Evolutionary conservation across 2,113 vertebrate species (phyloP).

Genomic region (Megalops atlanticus): DNA sequence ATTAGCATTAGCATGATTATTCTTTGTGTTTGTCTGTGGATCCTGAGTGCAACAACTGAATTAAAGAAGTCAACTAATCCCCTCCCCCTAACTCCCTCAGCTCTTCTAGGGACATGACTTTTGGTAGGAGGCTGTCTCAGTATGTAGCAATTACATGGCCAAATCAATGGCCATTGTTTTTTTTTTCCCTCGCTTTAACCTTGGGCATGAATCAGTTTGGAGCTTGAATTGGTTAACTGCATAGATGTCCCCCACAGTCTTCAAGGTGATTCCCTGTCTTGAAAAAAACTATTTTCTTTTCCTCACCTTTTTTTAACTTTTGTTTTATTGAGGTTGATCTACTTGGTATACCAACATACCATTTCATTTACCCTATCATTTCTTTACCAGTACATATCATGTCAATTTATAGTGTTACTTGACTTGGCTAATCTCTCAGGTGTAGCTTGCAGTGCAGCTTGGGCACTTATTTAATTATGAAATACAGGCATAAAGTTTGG

Average conservation of each 20-base stretch:
- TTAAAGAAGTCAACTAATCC: background rate
- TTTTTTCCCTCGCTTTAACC: background rate
- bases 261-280: background rate
- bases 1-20: background rate
- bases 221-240: slow-evolving; percentile 12
- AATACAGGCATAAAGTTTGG: background rate
- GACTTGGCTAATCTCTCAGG: background rate
- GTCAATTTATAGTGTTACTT: background rate
- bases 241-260: background rate
- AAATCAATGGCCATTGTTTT: slow-evolving; percentile 17
- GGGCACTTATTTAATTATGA: slow-evolving; percentile 14
- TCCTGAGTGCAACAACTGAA: background rate
- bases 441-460: background rate
- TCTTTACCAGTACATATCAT: background rate
- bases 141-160: background rate
- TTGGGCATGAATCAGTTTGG: slow-evolving; percentile 1
- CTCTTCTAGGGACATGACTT: background rate
- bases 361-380: background rate
- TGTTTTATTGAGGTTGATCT: background rate
- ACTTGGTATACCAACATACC: background rate
- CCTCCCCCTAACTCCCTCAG: background rate
- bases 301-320: background rate
- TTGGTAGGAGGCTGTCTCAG: background rate
- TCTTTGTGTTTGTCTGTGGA: background rate
- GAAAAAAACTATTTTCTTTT: background rate